Percentiles rank a stretch among this genome's conserved stretches.
These are phyloP conservation scores for Mesorhabditis belari DNA, from an alignment of 2,888 invertebrate genomes.

Conservation along the genomic window DNA sequence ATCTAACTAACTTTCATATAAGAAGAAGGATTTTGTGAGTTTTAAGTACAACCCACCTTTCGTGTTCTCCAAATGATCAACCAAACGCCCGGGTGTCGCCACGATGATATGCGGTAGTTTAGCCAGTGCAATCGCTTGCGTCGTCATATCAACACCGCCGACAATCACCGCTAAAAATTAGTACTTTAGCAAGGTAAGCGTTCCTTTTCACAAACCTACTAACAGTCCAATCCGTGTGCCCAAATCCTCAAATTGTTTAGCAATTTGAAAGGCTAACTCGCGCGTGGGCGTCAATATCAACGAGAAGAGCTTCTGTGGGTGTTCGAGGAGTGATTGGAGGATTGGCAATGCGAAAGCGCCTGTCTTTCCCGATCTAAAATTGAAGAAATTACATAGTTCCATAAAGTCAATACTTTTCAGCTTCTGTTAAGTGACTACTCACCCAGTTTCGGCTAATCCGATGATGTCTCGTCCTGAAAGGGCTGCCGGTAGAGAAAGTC, in stretches of 20 bases:
- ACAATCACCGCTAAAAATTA: conserved; percentile 73
- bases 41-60: too few relatives aligned
- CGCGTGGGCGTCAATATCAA: conserved; percentile 88
- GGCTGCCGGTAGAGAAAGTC: conserved; percentile 83
- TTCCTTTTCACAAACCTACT: conserved; percentile 60
- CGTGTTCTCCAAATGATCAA: conserved; percentile 82
- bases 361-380: conserved; percentile 75
- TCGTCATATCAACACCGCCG: conserved; percentile 96
- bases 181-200: neutral
- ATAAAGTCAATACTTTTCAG: neutral
- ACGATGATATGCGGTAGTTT: conserved; percentile 95
- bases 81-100: conserved; percentile 63
- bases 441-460: conserved; percentile 73
- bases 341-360: conserved; percentile 95
- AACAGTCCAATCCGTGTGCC: conserved; percentile 83
- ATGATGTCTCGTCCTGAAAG: conserved; percentile 76
- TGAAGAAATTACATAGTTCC: neutral
- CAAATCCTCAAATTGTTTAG: conserved; percentile 93
- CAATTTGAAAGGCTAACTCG: conserved; percentile 94
- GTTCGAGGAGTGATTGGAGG: conserved; percentile 78
- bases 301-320: conserved; percentile 87
- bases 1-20: too few relatives aligned
- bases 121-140: conserved; percentile 79
- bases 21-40: too few relatives aligned
- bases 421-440: neutral